A percentile compares a stretch with the other conserved stretches of the same genome.
phyloP scores from a whole-genome alignment of 1,140 invertebrate species.

The Streblospio benedicti region DNA sequence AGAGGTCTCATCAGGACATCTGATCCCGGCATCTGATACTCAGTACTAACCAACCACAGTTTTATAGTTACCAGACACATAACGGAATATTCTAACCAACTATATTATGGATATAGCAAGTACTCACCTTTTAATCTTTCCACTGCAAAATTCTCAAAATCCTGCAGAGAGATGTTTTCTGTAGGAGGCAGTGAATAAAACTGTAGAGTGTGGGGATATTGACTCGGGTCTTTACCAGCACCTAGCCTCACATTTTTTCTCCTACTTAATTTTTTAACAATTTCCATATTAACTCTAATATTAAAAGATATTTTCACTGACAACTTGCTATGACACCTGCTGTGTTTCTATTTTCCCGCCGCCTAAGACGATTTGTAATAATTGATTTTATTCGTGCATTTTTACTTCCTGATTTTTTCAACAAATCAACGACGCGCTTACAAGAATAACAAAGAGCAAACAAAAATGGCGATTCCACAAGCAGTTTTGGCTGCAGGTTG shows the following conservation, averaged over 20 bases:
- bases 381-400: no score
- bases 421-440: no score
- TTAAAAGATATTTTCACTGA: no score
- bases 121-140: conserved; percentile 68
- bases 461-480: conserved; percentile 33
- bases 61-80: background rate
- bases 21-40: background rate
- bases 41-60: no score
- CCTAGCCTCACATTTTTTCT: no score
- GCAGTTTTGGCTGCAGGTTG: conserved; percentile 37
- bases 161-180: conserved; percentile 63
- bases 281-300: no score
- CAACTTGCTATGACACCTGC: no score
- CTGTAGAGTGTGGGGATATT: conserved; percentile 65
- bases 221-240: no score
- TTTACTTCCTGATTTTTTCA: no score
- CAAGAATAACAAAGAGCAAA: conserved; percentile 7
- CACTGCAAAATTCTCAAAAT: conserved; percentile 78
- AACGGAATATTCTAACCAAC: background rate
- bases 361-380: no score
- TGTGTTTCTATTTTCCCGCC: no score
- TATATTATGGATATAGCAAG: background rate
- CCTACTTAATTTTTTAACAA: no score
- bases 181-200: conserved; percentile 72
- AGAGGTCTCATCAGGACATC: background rate